Percentiles rank a stretch among this genome's conserved stretches.
phyloP scores from a whole-genome alignment of 2,113 vertebrate species.

The Hippocampus guttulatus region DNA sequence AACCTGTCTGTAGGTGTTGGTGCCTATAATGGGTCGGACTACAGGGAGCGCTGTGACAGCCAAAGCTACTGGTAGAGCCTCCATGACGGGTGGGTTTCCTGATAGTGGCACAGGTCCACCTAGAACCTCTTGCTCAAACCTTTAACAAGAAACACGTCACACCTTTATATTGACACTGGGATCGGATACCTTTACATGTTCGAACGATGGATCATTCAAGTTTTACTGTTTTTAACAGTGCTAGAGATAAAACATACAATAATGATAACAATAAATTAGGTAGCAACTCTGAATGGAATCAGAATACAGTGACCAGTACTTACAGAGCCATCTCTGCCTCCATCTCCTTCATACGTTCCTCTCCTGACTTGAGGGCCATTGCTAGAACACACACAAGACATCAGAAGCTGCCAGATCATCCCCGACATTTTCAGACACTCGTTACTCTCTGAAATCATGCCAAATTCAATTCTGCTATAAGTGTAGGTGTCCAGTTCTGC shows the following conservation, averaged over 20 bases:
- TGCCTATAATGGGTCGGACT: conserved; percentile 83
- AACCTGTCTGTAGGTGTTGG: conserved; percentile 90
- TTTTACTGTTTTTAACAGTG: too few relatives aligned
- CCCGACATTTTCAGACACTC: not conserved
- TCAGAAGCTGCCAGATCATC: not conserved
- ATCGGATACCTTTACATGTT: too few relatives aligned
- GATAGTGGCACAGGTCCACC: conserved; percentile 79
- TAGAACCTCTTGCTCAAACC: conserved; percentile 89
- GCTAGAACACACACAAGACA: conserved; percentile 29
- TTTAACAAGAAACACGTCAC: conserved; percentile 15
- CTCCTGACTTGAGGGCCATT: conserved; percentile 81
- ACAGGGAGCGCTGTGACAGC: conserved; percentile 71
- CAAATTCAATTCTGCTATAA: too few relatives aligned
- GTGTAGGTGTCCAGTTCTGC: too few relatives aligned
- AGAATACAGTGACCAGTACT: conserved; percentile 52
- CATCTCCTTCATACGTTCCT: conserved; percentile 90
- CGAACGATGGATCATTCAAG: too few relatives aligned
- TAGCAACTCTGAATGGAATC: too few relatives aligned
- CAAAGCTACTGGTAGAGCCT: conserved; percentile 73
- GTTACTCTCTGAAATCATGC: not conserved
- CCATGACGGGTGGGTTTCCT: conserved; percentile 64
- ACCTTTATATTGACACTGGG: not conserved
- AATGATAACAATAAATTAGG: too few relatives aligned
- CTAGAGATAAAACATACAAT: too few relatives aligned
- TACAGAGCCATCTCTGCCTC: conserved; percentile 94